Evolutionary conservation across 2,113 vertebrate species (phyloP).

Genomic region (Syngnathus scovelli): DNA sequence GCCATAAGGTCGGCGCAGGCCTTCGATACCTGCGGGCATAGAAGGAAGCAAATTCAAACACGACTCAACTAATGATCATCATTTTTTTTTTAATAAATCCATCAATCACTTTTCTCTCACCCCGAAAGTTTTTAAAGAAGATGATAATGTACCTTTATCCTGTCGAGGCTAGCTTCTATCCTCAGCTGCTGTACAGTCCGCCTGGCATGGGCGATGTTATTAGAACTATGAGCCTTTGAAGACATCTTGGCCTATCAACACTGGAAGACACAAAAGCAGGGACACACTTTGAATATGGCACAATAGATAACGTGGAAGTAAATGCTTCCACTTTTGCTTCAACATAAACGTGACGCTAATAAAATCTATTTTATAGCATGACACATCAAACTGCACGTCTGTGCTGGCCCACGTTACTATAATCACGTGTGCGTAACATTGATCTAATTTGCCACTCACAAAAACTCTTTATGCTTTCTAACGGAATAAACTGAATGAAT

Average conservation of each 20-base stretch:
- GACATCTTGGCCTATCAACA: slow-evolving; percentile 75
- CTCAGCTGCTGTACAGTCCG: slow-evolving; percentile 87
- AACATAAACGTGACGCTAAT: too few relatives aligned
- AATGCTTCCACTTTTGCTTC: too few relatives aligned
- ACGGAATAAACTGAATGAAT: not conserved
- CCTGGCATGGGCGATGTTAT: slow-evolving; percentile 81
- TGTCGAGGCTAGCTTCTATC: slow-evolving; percentile 86
- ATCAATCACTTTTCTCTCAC: too few relatives aligned
- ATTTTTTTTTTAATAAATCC: too few relatives aligned
- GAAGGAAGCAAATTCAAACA: not conserved
- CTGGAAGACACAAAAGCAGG: slow-evolving; percentile 35
- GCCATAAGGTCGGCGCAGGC: slow-evolving; percentile 94
- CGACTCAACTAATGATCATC: too few relatives aligned
- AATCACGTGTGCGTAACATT: not conserved
- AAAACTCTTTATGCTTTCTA: not conserved
- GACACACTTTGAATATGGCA: not conserved
- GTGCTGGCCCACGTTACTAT: too few relatives aligned
- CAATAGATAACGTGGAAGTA: too few relatives aligned
- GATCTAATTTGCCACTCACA: not conserved
- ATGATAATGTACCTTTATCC: slow-evolving; percentile 83
- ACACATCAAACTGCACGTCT: too few relatives aligned
- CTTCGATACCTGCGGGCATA: slow-evolving; percentile 82
- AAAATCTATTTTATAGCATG: too few relatives aligned
- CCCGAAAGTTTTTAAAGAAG: not conserved
- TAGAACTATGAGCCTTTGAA: slow-evolving; percentile 82